These are phyloP conservation scores for Nanorana parkeri DNA, from an alignment of 2,113 vertebrate genomes.

Conservation along the genomic window DNA sequence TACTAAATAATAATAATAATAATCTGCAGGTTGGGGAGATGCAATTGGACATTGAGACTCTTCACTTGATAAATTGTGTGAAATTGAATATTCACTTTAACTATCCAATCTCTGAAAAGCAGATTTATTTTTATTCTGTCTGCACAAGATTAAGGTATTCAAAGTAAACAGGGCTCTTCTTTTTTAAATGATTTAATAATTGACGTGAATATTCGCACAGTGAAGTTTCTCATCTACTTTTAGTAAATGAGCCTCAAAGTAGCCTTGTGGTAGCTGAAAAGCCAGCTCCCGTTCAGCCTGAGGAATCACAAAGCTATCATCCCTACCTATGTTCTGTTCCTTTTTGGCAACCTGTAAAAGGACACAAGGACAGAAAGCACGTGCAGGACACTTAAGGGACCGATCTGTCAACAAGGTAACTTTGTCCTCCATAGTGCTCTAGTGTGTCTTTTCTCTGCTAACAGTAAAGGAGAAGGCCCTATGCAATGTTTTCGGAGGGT, in stretches of 20 bases:
- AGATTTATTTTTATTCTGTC: too few species aligned
- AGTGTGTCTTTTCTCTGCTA: conserved; percentile 14
- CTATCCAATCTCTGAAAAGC: too few species aligned
- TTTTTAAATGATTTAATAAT: not conserved
- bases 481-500: conserved; percentile 19
- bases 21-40: too few species aligned
- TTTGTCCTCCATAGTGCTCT: conserved; percentile 31
- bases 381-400: conserved; percentile 49
- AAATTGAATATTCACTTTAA: too few species aligned
- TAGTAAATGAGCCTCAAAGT: not conserved
- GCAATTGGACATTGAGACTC: too few species aligned
- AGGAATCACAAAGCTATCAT: conserved; percentile 37
- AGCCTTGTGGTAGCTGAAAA: not conserved
- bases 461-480: conserved; percentile 52
- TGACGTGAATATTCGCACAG: too few species aligned
- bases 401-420: conserved; percentile 50
- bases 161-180: not conserved
- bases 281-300: conserved; percentile 10
- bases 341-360: conserved; percentile 40
- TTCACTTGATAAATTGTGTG: too few species aligned
- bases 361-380: conserved; percentile 41
- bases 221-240: too few species aligned
- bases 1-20: too few species aligned
- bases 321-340: conserved; percentile 1
- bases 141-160: not conserved